Percentiles rank a stretch among this genome's conserved stretches.
phyloP scores from a whole-genome alignment of 2,113 vertebrate species.

The Phrynocephalus versicolor region DNA sequence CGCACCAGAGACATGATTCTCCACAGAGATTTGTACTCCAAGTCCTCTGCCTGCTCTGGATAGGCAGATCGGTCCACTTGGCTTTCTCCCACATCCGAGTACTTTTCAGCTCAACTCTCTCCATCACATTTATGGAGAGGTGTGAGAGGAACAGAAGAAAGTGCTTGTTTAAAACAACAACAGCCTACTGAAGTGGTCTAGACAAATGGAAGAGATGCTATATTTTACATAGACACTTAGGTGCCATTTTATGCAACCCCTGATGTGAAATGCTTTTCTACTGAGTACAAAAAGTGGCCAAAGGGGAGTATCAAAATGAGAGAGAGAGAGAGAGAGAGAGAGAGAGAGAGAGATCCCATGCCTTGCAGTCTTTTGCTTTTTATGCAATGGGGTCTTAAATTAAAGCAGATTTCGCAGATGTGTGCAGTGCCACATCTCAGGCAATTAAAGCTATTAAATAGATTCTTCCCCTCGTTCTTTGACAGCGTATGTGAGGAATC shows the following conservation, averaged over 20 bases:
- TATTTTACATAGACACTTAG: background rate
- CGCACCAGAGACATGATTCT: background rate
- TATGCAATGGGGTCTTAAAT: constrained; percentile 17
- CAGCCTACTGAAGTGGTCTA: background rate
- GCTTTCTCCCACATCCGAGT: background rate
- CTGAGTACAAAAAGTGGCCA: constrained; percentile 17
- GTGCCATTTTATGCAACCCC: background rate
- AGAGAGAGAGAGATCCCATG: constrained; percentile 22
- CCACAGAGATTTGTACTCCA: background rate
- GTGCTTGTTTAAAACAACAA: background rate
- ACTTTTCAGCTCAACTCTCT: background rate
- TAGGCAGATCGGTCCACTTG: background rate
- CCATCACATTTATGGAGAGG: background rate
- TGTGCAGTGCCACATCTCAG: constrained; percentile 20
- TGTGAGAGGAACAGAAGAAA: background rate
- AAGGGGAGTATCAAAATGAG: constrained; percentile 26
- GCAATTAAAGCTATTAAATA: constrained; percentile 20
- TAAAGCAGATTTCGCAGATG: constrained; percentile 43
- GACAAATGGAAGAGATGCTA: no score
- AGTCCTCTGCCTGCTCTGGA: background rate
- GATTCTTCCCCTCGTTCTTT: constrained; percentile 26
- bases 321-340: constrained; percentile 26
- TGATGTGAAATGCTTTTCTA: background rate
- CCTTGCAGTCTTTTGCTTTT: constrained; percentile 7
- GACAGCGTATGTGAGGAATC: background rate